phyloP scores from a whole-genome alignment of 2,113 vertebrate genomes.

The Lepus americanus region DNA sequence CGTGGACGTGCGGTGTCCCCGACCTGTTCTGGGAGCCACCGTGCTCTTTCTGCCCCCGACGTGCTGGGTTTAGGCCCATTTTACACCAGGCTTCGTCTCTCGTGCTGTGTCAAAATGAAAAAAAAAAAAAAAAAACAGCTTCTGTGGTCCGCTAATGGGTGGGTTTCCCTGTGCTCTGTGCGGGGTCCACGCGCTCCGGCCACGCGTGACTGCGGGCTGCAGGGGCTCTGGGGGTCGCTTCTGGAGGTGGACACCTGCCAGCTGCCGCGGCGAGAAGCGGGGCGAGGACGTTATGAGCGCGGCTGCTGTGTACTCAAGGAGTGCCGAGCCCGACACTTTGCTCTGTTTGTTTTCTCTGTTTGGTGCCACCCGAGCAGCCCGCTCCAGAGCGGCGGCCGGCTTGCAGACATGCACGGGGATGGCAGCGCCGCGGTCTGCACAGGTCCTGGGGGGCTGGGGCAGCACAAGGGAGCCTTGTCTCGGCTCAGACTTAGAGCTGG shows the following conservation, averaged over 20 bases:
- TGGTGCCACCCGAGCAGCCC: conserved; percentile 60
- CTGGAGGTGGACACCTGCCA: too few species aligned
- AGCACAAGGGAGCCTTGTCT: neutral
- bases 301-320: neutral
- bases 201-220: fast-evolving
- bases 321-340: conserved; percentile 5
- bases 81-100: neutral
- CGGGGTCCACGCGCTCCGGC: fast-evolving
- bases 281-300: neutral
- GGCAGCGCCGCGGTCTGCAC: neutral
- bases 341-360: conserved; percentile 70
- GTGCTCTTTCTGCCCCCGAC: fast-evolving
- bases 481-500: neutral
- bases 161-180: fast-evolving
- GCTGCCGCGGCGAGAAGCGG: too few species aligned
- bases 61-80: neutral
- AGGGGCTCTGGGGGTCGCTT: fast-evolving
- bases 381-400: neutral
- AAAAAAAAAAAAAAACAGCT: neutral
- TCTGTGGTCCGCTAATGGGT: fast-evolving
- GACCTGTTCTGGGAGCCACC: fast-evolving
- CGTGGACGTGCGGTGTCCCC: fast-evolving
- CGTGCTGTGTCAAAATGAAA: neutral
- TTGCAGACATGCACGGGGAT: neutral
- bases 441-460: neutral